Evolutionary conservation across 2,113 vertebrate genomes (phyloP).

Genomic region (Pluvialis apricaria): DNA sequence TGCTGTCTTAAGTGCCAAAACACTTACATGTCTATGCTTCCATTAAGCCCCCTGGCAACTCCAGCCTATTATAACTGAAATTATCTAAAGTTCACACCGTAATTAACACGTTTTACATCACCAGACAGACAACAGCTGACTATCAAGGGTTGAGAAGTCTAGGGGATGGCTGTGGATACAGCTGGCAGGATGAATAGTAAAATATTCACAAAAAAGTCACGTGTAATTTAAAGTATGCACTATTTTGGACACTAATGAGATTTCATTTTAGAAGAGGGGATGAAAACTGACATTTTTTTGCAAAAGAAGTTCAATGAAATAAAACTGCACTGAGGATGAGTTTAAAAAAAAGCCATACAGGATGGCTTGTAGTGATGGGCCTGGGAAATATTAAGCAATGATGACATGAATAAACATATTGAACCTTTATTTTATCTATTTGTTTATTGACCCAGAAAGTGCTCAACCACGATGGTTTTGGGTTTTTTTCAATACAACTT

Average conservation of each 20-base stretch:
- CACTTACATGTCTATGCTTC: not conserved
- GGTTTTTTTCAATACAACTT: not conserved
- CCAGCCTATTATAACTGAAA: not conserved
- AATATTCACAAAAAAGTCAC: not conserved
- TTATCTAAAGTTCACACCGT: not conserved
- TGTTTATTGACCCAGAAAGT: not conserved
- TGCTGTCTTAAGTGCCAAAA: not conserved
- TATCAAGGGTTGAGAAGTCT: not conserved
- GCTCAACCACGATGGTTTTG: not conserved
- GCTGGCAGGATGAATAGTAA: not conserved
- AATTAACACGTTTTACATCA: not conserved
- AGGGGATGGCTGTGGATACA: not conserved
- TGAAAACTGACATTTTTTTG: not conserved
- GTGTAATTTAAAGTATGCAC: not conserved
- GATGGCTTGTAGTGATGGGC: not conserved
- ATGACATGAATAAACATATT: not conserved
- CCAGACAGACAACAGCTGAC: not conserved
- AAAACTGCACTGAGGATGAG: not conserved
- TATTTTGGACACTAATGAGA: not conserved
- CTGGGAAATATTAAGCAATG: not conserved
- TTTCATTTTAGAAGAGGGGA: not conserved
- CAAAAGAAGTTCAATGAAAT: not conserved
- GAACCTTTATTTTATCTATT: not conserved
- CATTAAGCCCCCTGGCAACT: not conserved
- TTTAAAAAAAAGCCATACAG: not conserved